A percentile compares a stretch with the other conserved stretches of the same genome.
Evolutionary conservation across 2,797 vertebrate species (phyloP).

Genomic region (Typhlichthys eigenmanni): DNA sequence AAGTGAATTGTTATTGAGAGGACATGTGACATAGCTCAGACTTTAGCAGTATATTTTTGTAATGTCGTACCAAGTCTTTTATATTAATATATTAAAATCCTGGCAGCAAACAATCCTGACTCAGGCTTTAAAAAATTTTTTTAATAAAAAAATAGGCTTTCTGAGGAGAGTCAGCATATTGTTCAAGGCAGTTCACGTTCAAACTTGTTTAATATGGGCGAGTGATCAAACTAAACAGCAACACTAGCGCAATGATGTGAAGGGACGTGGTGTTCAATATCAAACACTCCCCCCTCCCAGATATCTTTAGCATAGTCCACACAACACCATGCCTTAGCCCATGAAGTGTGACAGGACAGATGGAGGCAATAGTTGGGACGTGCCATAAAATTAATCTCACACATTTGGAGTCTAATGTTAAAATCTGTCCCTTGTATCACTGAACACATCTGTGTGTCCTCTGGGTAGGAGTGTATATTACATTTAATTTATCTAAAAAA

Average conservation of each 20-base stretch:
- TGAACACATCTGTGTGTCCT: no score
- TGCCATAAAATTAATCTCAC: no score
- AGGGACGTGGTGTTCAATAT: background rate
- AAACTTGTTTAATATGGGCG: constrained; percentile 15
- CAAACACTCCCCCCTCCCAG: background rate
- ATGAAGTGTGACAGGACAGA: constrained; percentile 9
- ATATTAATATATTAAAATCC: constrained; percentile 1
- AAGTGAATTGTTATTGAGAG: constrained; percentile 45
- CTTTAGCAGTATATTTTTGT: background rate
- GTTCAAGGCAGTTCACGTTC: constrained; percentile 25
- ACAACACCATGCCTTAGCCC: constrained; percentile 1
- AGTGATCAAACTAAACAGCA: constrained; percentile 8
- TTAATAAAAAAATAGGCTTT: background rate
- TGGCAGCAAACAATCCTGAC: background rate
- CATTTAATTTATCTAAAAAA: no score
- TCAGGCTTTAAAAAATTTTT: no score
- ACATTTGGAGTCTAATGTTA: no score
- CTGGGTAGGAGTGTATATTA: no score
- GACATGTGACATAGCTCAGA: constrained; percentile 26
- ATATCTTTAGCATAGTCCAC: constrained; percentile 3
- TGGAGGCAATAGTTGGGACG: no score
- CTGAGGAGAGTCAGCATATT: background rate
- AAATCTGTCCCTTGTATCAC: no score
- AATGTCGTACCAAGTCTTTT: constrained; percentile 9
- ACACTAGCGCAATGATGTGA: constrained; percentile 10